A percentile compares a stretch with the other conserved stretches of the same genome.
Evolutionary conservation across 2,113 vertebrate genomes (phyloP).

Genomic region (Anseranas semipalmata): DNA sequence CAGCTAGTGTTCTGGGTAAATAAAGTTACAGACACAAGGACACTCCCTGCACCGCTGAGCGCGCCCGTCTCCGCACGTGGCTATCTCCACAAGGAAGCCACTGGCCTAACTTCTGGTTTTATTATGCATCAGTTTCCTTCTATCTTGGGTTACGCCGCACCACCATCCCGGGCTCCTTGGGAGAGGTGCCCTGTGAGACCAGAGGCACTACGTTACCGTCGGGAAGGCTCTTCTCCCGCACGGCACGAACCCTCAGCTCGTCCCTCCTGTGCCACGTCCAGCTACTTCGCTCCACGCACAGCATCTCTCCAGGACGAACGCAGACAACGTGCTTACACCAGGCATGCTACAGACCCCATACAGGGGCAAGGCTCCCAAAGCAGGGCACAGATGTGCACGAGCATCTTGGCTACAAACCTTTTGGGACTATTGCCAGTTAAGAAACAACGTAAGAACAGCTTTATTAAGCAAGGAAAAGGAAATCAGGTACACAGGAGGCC

Average conservation of each 20-base stretch:
- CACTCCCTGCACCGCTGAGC: background rate
- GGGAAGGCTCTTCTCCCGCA: background rate
- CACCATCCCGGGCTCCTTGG: background rate
- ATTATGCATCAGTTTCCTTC: background rate
- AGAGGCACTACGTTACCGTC: background rate
- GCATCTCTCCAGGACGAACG: accelerated
- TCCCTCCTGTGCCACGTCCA: background rate
- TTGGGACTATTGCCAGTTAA: background rate
- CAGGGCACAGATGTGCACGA: background rate
- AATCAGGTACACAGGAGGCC: background rate
- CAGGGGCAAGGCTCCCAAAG: background rate
- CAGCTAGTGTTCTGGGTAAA: background rate
- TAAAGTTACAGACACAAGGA: background rate
- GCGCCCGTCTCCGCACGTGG: accelerated
- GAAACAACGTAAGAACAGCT: background rate
- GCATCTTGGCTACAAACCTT: background rate
- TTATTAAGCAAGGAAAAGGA: background rate
- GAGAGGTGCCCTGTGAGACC: background rate
- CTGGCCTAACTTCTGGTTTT: background rate
- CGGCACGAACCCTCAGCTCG: background rate
- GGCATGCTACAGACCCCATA: background rate
- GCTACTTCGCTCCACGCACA: background rate
- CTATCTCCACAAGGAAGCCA: background rate
- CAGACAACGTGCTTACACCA: accelerated
- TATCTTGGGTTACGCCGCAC: background rate